Evolutionary conservation across 92 coral and sea anemone species (phyloP), one percentile per base, ranked within the genome.

Genomic region (Porites divaricata): DNA sequence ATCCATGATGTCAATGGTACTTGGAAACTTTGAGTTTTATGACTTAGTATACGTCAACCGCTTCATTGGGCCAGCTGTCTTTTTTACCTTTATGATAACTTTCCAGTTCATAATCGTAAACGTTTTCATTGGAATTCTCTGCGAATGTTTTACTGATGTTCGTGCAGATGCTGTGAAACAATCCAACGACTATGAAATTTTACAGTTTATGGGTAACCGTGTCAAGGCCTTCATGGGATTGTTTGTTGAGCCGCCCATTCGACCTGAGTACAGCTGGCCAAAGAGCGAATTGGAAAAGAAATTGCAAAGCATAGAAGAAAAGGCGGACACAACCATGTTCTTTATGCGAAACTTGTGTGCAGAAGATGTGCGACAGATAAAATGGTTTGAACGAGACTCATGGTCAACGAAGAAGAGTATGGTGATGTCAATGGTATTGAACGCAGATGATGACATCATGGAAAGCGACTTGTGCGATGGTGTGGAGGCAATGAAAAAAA

Each of bases 401-500:
- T 75, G 80, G 80, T 77, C 84, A 17, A 66, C 88, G 14, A 96
- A 96, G 68, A 95, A 92, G 35, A 70, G 90, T 45, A 88, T 85
- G 78, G 89, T 96, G 2, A 53, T 96, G 8, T 75, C 87, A 9
- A 81, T 96, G 64, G 90, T 87, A 10, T 69, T 96, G 63, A 84
- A 92, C 68, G 73, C 92, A 14, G 90, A 91, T 22, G 80, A 74
- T 11, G 89, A 88, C 70, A 83, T 91, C 71, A 59, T 81, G 77
- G 98, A 96, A 75, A 93, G 90, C 76, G 98, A 96, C 75, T 91
- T 96, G 25, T 96, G 93, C 68, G 98, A 96, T 62, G 91, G 93
- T 26, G 81, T 94, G 56, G 91, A 92, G 19, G 94, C 91, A 69
- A 87, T 96, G 83, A 86, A 67, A 64, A 81, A 74, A 75, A 67